Conservation (phyloP, 2,113 vertebrate species). For the Boulengeromyrus knoepffleri region DNA sequence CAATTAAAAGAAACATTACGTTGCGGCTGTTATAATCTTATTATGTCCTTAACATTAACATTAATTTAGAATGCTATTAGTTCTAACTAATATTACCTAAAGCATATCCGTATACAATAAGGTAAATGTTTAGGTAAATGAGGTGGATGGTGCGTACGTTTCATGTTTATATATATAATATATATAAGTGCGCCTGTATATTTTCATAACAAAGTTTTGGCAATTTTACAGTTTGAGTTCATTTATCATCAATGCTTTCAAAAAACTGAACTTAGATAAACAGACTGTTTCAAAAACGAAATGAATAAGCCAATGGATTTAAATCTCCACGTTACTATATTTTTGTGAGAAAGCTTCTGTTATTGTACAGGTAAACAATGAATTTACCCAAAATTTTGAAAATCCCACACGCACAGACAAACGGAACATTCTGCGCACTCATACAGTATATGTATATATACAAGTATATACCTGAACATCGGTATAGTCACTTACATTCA, state of each 20-base stretch:
- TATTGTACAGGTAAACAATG: neutral
- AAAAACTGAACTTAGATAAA: neutral
- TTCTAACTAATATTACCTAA: neutral
- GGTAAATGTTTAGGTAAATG: neutral
- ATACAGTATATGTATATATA: neutral
- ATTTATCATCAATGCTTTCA: neutral
- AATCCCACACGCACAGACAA: neutral
- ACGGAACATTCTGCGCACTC: neutral
- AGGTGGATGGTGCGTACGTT: neutral
- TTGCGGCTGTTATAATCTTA: neutral
- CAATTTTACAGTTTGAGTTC: too few relatives aligned
- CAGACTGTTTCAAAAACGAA: neutral
- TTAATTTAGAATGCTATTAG: neutral
- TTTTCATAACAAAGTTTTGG: too few relatives aligned
- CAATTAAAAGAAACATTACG: neutral
- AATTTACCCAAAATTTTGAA: neutral
- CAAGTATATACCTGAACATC: neutral
- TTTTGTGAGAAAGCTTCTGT: neutral
- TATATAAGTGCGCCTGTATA: too few relatives aligned
- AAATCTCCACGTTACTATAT: neutral
- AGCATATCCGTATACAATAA: neutral
- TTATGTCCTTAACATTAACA: neutral
- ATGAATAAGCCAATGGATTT: neutral
- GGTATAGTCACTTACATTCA: constrained; percentile 57
- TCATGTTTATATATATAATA: too few relatives aligned